These are phyloP conservation scores for Cuniculus paca DNA, from an alignment of 2,797 vertebrate species.

Conservation along the genomic window DNA sequence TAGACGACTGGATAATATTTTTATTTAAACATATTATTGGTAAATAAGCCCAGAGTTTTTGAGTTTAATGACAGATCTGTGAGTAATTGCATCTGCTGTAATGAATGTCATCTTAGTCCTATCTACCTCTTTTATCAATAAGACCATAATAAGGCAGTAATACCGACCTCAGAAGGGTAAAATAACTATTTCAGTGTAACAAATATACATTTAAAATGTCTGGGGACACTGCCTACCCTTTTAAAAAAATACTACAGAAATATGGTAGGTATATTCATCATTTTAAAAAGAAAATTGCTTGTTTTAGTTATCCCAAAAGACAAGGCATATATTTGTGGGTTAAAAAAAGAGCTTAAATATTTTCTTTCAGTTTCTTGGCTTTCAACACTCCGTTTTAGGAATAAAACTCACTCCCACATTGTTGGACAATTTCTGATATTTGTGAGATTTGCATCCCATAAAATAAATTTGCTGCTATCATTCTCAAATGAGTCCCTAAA, in stretches of 20 bases:
- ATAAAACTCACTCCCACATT: neutral
- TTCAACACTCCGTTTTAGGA: conserved; percentile 6
- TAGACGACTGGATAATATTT: neutral
- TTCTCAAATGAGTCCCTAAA: conserved; percentile 68
- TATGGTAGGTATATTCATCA: neutral
- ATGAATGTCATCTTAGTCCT: conserved; percentile 18
- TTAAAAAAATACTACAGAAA: neutral
- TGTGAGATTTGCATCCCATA: conserved; percentile 74
- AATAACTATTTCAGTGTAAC: conserved; percentile 29
- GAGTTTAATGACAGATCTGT: conserved; percentile 24
- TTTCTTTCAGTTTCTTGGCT: conserved; percentile 38
- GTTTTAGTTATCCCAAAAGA: conserved; percentile 22
- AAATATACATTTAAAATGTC: conserved; percentile 37
- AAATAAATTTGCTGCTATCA: conserved; percentile 48
- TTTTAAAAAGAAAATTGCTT: neutral
- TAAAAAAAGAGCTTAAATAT: neutral
- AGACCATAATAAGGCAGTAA: neutral
- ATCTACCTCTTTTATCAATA: conserved; percentile 54
- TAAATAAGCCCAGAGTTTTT: neutral
- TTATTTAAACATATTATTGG: conserved; percentile 27
- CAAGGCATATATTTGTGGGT: neutral
- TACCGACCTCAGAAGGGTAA: conserved; percentile 17
- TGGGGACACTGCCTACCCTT: neutral
- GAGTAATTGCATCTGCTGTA: conserved; percentile 29
- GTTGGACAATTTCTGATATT: neutral